These are phyloP conservation scores for Coregonus clupeaformis DNA, from an alignment of 2,113 vertebrate genomes.

Conservation along the genomic window DNA sequence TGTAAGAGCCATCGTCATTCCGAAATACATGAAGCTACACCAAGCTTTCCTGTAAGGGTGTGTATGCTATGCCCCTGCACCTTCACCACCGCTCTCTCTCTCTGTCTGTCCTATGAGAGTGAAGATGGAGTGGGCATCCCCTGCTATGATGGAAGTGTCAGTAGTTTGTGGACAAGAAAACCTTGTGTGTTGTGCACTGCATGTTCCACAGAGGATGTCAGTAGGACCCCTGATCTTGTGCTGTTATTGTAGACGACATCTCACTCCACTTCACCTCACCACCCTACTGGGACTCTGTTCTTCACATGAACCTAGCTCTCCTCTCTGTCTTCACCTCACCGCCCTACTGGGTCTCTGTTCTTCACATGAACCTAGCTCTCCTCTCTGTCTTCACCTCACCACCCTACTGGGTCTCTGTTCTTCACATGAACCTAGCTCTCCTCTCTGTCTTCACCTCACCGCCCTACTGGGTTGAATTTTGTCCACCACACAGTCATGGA, in stretches of 20 bases:
- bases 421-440: too few relatives aligned
- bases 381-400: too few relatives aligned
- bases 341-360: too few relatives aligned
- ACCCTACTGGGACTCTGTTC: conserved; percentile 8
- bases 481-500: conserved; percentile 42
- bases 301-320: conserved; percentile 32
- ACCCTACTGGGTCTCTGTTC: too few relatives aligned
- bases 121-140: conserved; percentile 23
- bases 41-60: conserved; percentile 37
- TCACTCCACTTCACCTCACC: conserved; percentile 11
- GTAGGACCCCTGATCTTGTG: conserved; percentile 23
- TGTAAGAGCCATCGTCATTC: conserved; percentile 14
- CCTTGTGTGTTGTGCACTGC: conserved; percentile 58
- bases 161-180: conserved; percentile 45
- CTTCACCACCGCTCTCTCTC: too few relatives aligned
- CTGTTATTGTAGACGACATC: background rate
- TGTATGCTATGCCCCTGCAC: conserved; percentile 11
- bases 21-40: too few relatives aligned
- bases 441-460: too few relatives aligned
- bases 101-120: conserved; percentile 19
- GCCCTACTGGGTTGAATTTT: conserved; percentile 10
- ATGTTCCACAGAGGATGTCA: conserved; percentile 55
- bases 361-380: too few relatives aligned
- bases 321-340: conserved; percentile 12
- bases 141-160: conserved; percentile 37